Evolutionary conservation across 1,140 invertebrate species (phyloP).

Genomic region (Nebria ingens): DNA sequence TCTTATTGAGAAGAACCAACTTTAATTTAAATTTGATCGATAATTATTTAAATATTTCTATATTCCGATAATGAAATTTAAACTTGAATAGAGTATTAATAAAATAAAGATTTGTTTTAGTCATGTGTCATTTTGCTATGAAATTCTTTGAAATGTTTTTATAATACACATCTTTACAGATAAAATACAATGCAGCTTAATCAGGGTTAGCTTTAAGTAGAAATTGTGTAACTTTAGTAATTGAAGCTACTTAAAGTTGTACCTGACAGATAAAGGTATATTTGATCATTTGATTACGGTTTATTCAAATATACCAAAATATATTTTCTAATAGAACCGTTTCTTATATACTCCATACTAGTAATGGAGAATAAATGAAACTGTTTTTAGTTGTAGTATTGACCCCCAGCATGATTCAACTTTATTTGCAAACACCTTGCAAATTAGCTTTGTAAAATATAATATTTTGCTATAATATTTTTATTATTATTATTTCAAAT

Average conservation of each 20-base stretch:
- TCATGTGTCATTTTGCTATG: too few species aligned
- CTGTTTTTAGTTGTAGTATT: neutral
- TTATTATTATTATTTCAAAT: too few species aligned
- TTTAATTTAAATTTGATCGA: too few species aligned
- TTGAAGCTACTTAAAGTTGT: neutral
- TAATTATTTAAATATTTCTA: too few species aligned
- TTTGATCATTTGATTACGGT: neutral
- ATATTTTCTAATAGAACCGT: neutral
- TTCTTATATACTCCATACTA: neutral
- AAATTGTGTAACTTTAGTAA: neutral
- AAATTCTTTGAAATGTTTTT: too few species aligned
- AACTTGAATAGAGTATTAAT: too few species aligned
- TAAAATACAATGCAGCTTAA: neutral
- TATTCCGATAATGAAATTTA: too few species aligned
- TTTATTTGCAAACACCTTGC: conserved; percentile 16
- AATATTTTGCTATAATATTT: too few species aligned
- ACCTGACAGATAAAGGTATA: neutral
- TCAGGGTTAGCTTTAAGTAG: neutral
- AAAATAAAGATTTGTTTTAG: too few species aligned
- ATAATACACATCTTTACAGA: neutral
- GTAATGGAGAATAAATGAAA: neutral
- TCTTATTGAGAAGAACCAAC: too few species aligned
- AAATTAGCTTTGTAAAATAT: neutral
- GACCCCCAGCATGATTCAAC: conserved; percentile 14
- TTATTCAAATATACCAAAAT: neutral